phyloP scores from a whole-genome alignment of 2,113 vertebrate species.

The Microtus pennsylvanicus region DNA sequence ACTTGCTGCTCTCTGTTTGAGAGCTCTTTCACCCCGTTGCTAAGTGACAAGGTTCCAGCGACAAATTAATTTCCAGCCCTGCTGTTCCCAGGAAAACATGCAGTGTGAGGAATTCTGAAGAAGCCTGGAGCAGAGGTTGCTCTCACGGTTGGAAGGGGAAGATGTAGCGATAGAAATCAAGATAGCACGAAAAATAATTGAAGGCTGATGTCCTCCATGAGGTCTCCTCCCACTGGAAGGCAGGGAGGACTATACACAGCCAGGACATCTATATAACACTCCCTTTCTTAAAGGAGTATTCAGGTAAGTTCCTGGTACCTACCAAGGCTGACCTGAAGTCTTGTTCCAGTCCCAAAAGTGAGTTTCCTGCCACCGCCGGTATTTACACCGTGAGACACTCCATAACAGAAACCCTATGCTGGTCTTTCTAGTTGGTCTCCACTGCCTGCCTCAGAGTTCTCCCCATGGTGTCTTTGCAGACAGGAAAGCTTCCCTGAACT shows the following conservation, averaged over 20 bases:
- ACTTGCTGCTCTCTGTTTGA: not conserved
- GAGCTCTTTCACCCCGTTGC: constrained; percentile 20
- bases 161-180: not conserved
- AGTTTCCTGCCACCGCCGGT: not conserved
- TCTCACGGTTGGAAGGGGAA: constrained; percentile 30
- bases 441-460: not conserved
- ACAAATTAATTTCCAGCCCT: constrained; percentile 44
- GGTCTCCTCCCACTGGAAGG: too few relatives aligned
- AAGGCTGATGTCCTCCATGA: too few relatives aligned
- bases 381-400: constrained; percentile 40
- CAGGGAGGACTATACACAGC: not conserved
- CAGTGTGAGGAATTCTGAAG: not conserved
- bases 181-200: too few relatives aligned
- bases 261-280: not conserved
- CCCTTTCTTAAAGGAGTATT: not conserved
- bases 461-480: not conserved
- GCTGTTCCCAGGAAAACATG: constrained; percentile 45
- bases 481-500: not conserved
- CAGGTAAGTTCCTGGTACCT: constrained; percentile 16
- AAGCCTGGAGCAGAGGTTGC: not conserved
- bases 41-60: constrained; percentile 18
- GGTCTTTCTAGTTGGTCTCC: not conserved
- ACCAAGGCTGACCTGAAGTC: constrained; percentile 68
- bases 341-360: constrained; percentile 61
- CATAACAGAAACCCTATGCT: constrained; percentile 48